Conservation (phyloP, 1,140 invertebrate genomes). For the Zaprionus ornatus region DNA sequence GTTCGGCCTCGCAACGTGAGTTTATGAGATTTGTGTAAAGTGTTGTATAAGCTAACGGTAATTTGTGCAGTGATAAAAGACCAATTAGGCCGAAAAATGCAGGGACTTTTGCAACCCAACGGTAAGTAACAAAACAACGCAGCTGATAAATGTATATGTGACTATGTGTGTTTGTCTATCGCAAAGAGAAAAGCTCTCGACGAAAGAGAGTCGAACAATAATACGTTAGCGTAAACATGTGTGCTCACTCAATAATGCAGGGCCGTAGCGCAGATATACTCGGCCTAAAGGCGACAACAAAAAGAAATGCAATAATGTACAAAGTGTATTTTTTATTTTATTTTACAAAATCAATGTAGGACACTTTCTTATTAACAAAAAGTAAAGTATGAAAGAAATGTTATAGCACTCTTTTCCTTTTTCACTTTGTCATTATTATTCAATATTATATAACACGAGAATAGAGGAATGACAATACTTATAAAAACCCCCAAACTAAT, state of each 20-base stretch:
- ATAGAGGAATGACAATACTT: too few relatives aligned
- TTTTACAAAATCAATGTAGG: too few relatives aligned
- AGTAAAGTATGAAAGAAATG: too few relatives aligned
- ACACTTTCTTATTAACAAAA: too few relatives aligned
- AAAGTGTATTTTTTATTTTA: too few relatives aligned
- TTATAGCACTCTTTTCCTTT: too few relatives aligned
- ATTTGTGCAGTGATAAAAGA: background rate
- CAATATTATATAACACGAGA: too few relatives aligned
- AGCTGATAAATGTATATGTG: slow-evolving; percentile 11
- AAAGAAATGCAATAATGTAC: too few relatives aligned
- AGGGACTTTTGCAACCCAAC: slow-evolving; percentile 3
- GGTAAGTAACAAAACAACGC: slow-evolving; percentile 38
- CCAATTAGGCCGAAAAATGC: slow-evolving; percentile 33
- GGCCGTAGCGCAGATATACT: background rate
- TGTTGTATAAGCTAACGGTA: slow-evolving; percentile 1
- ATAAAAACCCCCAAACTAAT: too few relatives aligned
- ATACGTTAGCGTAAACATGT: background rate
- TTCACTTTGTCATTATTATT: too few relatives aligned
- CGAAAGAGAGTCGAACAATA: background rate
- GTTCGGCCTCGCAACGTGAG: slow-evolving; percentile 23
- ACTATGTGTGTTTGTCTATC: background rate
- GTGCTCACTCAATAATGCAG: background rate
- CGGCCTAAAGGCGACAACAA: too few relatives aligned
- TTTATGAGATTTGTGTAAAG: background rate
- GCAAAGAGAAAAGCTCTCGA: background rate